Evolutionary conservation across 2,888 invertebrate species (phyloP).

Genomic region (Lepeophtheirus nordmannii): DNA sequence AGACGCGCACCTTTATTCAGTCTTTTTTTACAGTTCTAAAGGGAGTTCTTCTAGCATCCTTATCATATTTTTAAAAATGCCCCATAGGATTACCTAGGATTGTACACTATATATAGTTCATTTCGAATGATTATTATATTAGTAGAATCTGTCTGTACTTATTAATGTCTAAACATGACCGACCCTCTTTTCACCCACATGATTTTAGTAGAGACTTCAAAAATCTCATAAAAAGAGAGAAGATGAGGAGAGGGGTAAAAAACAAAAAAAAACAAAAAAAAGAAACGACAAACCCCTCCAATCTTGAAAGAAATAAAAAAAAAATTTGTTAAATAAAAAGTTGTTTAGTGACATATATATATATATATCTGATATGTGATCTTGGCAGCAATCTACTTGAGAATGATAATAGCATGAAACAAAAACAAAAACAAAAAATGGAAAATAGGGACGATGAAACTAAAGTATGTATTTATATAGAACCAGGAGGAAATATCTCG

Average conservation of each 20-base stretch:
- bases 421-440: neutral
- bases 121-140: too few species aligned
- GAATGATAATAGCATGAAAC: neutral
- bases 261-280: neutral
- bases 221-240: neutral
- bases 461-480: neutral
- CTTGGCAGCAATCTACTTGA: slow-evolving; percentile 5
- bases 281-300: neutral
- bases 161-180: too few species aligned
- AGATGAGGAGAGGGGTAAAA: neutral
- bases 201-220: slow-evolving; percentile 4
- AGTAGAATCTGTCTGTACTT: too few species aligned
- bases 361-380: slow-evolving; percentile 4
- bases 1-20: too few species aligned
- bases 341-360: slow-evolving; percentile 8
- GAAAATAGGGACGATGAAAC: neutral
- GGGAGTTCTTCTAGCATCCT: too few species aligned
- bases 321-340: neutral
- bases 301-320: slow-evolving; percentile 5
- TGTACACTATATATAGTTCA: too few species aligned
- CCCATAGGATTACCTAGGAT: too few species aligned
- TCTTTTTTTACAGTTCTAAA: too few species aligned
- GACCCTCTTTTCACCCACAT: neutral
- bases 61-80: too few species aligned
- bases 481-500: too few species aligned